A percentile compares a stretch with the other conserved stretches of the same genome.
These are phyloP conservation scores for Triplophysa siluroides DNA, from an alignment of 2,113 vertebrate genomes.

Conservation along the genomic window DNA sequence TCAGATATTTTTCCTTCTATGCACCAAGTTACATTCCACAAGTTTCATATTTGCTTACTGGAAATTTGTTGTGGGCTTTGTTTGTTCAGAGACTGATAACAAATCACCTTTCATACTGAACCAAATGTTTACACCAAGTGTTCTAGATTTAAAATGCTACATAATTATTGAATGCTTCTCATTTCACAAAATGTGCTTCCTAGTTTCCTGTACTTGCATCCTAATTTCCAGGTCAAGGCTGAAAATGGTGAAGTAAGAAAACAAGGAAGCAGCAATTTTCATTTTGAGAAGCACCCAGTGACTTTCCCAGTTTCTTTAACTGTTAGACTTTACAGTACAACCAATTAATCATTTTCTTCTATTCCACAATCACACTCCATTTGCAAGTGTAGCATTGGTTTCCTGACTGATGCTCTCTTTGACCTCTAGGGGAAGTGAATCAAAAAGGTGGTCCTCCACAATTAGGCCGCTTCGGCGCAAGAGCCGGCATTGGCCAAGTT, in stretches of 20 bases:
- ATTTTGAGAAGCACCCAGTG: too few relatives aligned
- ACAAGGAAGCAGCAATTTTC: too few relatives aligned
- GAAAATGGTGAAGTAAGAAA: too few relatives aligned
- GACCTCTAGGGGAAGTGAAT: conserved; percentile 88
- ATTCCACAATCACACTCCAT: conserved; percentile 78
- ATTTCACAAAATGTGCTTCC: too few relatives aligned
- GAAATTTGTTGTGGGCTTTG: neutral
- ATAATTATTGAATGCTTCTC: too few relatives aligned
- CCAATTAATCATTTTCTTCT: neutral
- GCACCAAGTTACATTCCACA: neutral
- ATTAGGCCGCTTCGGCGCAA: conserved; percentile 87
- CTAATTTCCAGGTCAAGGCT: too few relatives aligned
- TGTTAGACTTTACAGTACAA: neutral
- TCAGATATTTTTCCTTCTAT: neutral
- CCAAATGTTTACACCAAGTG: neutral
- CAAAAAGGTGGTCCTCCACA: conserved; percentile 96
- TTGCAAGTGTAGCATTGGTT: conserved; percentile 80
- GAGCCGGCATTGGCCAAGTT: conserved; percentile 87
- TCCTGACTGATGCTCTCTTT: conserved; percentile 96
- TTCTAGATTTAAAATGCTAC: neutral
- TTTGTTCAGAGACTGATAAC: neutral
- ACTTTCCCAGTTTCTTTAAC: neutral
- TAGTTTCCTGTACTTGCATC: too few relatives aligned
- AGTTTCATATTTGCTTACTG: neutral
- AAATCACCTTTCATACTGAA: conserved; percentile 11